Base-by-base conservation (phyloP, 2,113 vertebrate species). In the Leptosomus discolor region DNA sequence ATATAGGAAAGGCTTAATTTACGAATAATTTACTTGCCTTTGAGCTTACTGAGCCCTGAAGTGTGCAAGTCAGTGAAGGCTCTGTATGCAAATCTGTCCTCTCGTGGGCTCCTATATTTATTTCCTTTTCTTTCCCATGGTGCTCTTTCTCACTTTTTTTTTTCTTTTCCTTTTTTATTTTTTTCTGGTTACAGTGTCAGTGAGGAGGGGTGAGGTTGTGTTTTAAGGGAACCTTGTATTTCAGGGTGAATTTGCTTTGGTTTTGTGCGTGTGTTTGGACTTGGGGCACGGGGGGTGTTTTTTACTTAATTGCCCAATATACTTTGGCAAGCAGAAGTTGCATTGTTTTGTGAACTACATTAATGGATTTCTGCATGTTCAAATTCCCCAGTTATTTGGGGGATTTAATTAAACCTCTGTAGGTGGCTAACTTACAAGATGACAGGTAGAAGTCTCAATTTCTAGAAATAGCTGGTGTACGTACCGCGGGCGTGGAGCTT, bases 251-350 rank as follows among this genome's bases (percentile, higher is more conserved):
- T 89, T 90, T 30, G 4, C 45, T 51, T 37, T 23, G 22, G 22
- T 26, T 85, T 58, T 65, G 7, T 69, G 29, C 6, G 2, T 82
- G 60, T 58, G 27, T 75, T 81, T 85, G 67, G 69, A 29, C 43
- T 58, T 41, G 57, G 61, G 53, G 18, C 0, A 0, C 36, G 22
- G 26, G 7, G 11, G 6, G 2, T 21, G 43, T 54, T 48, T 92
- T 94, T 39, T 34, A 37, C 54, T 91, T 91, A 91, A 64, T 85
- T 85, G 36, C 90, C 81, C 88, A 36, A 58, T 95, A 69, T 91
- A 65, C 65, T 94, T 90, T 94, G 92, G 96, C 92, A 79, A 85
- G 90, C 67, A 46, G 81, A 43, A 81, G 70, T n/a, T 39, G 61
- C 78, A 53, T 96, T 95, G 93, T 95, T 95, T 80, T 30, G 37